A percentile compares a stretch with the other conserved stretches of the same genome.
Evolutionary conservation across 2,888 invertebrate species (phyloP).

Genomic region (Augochlorella aurata): DNA sequence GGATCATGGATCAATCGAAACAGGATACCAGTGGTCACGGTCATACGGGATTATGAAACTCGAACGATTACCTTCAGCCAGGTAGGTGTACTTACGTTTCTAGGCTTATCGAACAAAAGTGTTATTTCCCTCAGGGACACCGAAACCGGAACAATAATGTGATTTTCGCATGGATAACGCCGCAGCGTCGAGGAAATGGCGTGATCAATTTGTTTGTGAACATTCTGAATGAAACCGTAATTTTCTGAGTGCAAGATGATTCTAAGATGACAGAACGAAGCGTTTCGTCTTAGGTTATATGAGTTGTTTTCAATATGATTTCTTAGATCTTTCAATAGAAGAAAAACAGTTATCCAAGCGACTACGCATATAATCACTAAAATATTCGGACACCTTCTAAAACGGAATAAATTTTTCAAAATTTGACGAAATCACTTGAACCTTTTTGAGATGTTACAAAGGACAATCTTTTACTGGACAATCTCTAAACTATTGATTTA

Average conservation of each 20-base stretch:
- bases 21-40: conserved; percentile 89
- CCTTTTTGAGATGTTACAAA: no score
- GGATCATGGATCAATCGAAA: conserved; percentile 92
- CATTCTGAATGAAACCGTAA: conserved; percentile 4
- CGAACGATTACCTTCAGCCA: conserved; percentile 86
- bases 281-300: neutral
- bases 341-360: no score
- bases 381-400: no score
- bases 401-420: no score
- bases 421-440: no score
- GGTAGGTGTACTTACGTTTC: conserved; percentile 80
- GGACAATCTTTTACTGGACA: no score
- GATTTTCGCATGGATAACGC: conserved; percentile 67
- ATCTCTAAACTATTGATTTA: no score
- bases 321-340: no score
- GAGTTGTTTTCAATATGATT: no score
- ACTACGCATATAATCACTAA: no score
- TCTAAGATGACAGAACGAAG: neutral
- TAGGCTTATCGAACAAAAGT: conserved; percentile 32
- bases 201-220: conserved; percentile 25
- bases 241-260: neutral
- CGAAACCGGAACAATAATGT: conserved; percentile 31
- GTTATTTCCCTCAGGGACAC: conserved; percentile 46
- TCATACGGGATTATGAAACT: conserved; percentile 86
- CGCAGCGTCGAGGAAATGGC: conserved; percentile 20